These are phyloP conservation scores for Salminus brasiliensis DNA, from an alignment of 2,113 vertebrate genomes.

Conservation along the genomic window DNA sequence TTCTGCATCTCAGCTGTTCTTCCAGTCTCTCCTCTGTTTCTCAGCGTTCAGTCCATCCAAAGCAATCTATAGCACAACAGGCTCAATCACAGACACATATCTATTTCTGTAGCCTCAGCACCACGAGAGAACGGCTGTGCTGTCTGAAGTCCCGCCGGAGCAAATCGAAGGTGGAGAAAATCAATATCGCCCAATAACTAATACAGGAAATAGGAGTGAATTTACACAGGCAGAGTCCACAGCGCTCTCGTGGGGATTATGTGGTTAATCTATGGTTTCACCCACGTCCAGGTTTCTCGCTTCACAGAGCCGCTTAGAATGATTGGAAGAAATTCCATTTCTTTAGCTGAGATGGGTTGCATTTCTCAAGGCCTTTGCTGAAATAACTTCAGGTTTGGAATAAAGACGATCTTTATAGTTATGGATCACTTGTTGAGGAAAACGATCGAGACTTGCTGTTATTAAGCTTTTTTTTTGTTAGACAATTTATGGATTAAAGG, in stretches of 20 bases:
- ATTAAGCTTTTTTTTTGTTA: too few relatives aligned
- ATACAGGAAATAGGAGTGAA: constrained; percentile 48
- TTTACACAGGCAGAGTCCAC: constrained; percentile 41
- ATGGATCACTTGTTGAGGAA: neutral
- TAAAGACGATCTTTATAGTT: neutral
- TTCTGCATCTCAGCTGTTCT: neutral
- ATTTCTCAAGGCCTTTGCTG: constrained; percentile 7
- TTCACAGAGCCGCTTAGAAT: neutral
- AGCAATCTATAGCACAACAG: constrained; percentile 7
- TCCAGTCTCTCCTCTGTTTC: neutral
- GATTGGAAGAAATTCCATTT: constrained; percentile 41
- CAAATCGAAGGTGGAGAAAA: constrained; percentile 53
- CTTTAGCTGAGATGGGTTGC: neutral
- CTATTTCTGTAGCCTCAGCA: constrained; percentile 20
- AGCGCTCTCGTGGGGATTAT: constrained; percentile 26
- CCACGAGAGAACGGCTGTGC: constrained; percentile 30
- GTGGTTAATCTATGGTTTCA: constrained; percentile 20
- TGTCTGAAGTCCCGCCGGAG: constrained; percentile 24
- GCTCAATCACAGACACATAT: constrained; percentile 6
- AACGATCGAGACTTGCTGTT: too few relatives aligned
- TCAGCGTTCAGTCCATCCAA: neutral
- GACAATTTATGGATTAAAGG: too few relatives aligned
- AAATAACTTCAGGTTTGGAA: neutral
- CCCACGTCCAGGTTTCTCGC: neutral
- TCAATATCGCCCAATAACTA: constrained; percentile 53